Evolutionary conservation across 2,113 vertebrate genomes (phyloP), one percentile per base, ranked within the genome.

Genomic region (Polypterus senegalus): DNA sequence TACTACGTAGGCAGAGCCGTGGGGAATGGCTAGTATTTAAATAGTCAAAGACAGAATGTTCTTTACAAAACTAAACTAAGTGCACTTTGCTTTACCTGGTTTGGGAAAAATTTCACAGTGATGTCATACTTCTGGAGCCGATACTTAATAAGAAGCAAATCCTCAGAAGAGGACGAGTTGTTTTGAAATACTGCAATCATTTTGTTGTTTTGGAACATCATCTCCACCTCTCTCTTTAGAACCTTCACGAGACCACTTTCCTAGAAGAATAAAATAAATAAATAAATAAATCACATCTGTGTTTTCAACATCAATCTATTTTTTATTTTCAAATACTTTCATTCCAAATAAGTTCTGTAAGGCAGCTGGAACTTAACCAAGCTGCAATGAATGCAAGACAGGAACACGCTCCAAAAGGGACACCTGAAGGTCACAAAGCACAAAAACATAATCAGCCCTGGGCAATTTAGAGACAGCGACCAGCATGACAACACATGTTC

Each of bases 181-280:
- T 88, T 89, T 67, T 97, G 93, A 53, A 88, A 88, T 27, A 95
- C 79, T 0, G 82, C 90, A 1, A 98, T 65, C 93, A 98, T 90
- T 58, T 89, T 89, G 63, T 61, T 82, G 6, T 84, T 70, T 8
- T 59, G 75, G 66, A 98, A 92, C 6, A 76, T 10, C 0, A 67
- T 67, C 49, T 81, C 63, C 62, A 90, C 46, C 60, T 89, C 76
- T 46, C 53, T 83, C 65, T 66, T 86, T 47, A 89, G 48, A 6
- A 94, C 48, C 46, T 63, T 70, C 4, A 2, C 6, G 0, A 88
- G 70, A 0, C 73, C 67, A 7, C 66, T 69, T 2, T 92, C 88
- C 93, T 97, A 67, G 0, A 27, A 7, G 10, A 61, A 49, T 9
- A 59, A 6, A 52, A 57, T 56, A 58, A 68, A 62, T 1, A 46